Percentiles rank a stretch among this genome's conserved stretches.
These are phyloP conservation scores for Larimichthys polyactis DNA, from an alignment of 2,113 vertebrate genomes.

Conservation along the genomic window DNA sequence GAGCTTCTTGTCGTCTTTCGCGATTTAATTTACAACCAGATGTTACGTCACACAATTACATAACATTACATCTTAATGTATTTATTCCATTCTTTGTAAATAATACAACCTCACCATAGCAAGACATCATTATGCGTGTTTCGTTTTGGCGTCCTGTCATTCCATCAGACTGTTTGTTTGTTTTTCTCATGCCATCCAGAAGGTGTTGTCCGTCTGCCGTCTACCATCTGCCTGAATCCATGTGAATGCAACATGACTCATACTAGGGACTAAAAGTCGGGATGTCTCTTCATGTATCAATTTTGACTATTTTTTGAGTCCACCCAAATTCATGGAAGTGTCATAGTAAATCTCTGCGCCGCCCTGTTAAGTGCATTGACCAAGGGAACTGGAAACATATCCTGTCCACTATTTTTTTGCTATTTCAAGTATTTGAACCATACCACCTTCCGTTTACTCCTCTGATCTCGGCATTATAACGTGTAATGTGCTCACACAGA, in stretches of 20 bases:
- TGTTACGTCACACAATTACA: too few species aligned
- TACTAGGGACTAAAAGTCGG: background rate
- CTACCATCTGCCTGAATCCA: too few species aligned
- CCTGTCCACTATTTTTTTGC: background rate
- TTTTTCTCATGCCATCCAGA: too few species aligned
- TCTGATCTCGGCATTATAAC: background rate
- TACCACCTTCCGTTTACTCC: background rate
- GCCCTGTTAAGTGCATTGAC: background rate
- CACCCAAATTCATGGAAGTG: background rate
- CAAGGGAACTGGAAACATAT: background rate
- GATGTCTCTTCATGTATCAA: background rate
- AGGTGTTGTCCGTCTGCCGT: too few species aligned
- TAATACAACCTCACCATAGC: too few species aligned
- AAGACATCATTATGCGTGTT: too few species aligned
- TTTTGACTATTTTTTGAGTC: background rate
- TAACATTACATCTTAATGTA: too few species aligned
- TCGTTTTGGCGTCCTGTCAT: too few species aligned
- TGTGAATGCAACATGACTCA: too few species aligned
- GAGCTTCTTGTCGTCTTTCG: too few species aligned
- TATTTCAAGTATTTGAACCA: background rate
- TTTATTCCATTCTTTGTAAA: too few species aligned
- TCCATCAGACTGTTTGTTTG: background rate
- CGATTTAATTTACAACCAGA: too few species aligned
- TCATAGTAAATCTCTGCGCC: background rate
- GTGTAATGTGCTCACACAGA: conserved; percentile 10